These are phyloP conservation scores for Cairina moschata DNA, from an alignment of 2,113 vertebrate species.

Conservation along the genomic window DNA sequence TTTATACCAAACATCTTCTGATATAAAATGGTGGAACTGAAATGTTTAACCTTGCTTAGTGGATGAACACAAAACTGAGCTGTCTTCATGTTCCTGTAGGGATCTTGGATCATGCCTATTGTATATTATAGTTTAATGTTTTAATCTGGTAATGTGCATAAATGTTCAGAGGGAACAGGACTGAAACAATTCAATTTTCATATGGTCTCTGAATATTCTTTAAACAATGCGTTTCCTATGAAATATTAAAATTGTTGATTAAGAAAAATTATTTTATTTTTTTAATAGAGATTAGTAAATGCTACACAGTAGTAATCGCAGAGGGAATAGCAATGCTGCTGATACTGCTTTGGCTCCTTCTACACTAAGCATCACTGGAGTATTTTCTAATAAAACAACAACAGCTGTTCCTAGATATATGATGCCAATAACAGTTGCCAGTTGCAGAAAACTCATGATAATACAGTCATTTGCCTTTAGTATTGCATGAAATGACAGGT, in stretches of 20 bases:
- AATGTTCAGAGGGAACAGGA: neutral
- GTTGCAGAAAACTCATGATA: constrained; percentile 40
- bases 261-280: constrained; percentile 21
- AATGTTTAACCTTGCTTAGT: neutral
- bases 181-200: neutral
- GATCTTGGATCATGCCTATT: neutral
- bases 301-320: neutral
- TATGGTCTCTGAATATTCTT: neutral
- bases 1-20: neutral
- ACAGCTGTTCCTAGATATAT: constrained; percentile 64
- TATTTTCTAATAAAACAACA: constrained; percentile 70
- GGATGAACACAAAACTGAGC: neutral
- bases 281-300: constrained; percentile 33
- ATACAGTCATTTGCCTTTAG: constrained; percentile 17
- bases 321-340: neutral
- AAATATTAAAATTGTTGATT: neutral
- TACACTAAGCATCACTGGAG: constrained; percentile 33
- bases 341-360: constrained; percentile 47
- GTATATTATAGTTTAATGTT: neutral
- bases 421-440: constrained; percentile 62
- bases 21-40: neutral
- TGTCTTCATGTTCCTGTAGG: neutral
- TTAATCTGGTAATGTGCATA: neutral
- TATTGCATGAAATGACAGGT: neutral
- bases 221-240: neutral